Conservation (phyloP, 1,140 invertebrate species). For the Trissolcus basalis region DNA sequence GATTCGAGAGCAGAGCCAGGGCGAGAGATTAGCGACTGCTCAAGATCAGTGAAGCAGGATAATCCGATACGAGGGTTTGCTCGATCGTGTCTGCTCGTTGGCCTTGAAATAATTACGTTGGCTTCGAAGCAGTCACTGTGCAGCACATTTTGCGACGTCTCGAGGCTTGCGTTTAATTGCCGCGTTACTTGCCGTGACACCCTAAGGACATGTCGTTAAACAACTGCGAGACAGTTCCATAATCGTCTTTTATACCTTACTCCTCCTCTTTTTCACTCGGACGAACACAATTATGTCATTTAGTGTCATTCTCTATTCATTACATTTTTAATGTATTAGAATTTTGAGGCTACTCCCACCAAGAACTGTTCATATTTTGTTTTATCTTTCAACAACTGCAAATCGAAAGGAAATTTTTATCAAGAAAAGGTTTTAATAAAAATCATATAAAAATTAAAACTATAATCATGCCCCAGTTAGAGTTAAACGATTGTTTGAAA, state of each 20-base stretch:
- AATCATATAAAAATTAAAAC: too few species aligned
- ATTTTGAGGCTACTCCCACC: background rate
- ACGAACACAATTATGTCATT: conserved; percentile 46
- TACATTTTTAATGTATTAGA: conserved; percentile 5
- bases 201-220: conserved; percentile 53
- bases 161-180: conserved; percentile 48
- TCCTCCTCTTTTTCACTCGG: conserved; percentile 40
- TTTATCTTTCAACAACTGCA: background rate
- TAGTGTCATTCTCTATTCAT: conserved; percentile 34
- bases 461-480: too few species aligned
- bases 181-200: conserved; percentile 50
- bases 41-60: conserved; percentile 68
- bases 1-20: conserved; percentile 56
- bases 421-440: too few species aligned
- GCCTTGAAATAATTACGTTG: conserved; percentile 71
- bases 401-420: too few species aligned
- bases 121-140: conserved; percentile 52
- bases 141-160: conserved; percentile 51
- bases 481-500: too few species aligned
- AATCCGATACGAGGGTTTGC: conserved; percentile 69
- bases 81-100: conserved; percentile 69
- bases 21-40: conserved; percentile 68
- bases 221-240: conserved; percentile 45
- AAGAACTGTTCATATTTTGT: too few species aligned
- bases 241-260: conserved; percentile 34